Evolutionary conservation across 2,888 invertebrate genomes (phyloP).

Genomic region (Ypsolopha sequella): DNA sequence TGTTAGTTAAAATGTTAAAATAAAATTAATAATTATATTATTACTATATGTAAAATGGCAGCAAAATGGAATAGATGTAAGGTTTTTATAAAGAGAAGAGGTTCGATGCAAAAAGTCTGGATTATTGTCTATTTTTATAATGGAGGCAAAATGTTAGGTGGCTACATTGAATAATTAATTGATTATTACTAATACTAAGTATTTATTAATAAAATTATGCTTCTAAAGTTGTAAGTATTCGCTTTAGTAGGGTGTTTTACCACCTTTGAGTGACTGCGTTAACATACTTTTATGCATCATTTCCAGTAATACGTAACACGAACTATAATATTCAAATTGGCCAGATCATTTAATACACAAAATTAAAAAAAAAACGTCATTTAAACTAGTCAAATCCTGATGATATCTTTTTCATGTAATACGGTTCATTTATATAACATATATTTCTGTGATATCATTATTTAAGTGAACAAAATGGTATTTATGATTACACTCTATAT

Average conservation of each 20-base stretch:
- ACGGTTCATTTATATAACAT: background rate
- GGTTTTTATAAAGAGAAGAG: background rate
- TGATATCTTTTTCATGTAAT: background rate
- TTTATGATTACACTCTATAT: background rate
- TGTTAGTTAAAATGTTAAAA: too few species aligned
- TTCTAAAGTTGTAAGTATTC: too few species aligned
- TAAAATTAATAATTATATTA: constrained; percentile 3
- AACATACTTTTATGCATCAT: too few species aligned
- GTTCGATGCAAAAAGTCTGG: constrained; percentile 13
- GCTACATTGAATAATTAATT: constrained; percentile 28
- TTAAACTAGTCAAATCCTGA: too few species aligned
- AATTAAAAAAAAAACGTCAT: too few species aligned
- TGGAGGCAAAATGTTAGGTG: constrained; percentile 49
- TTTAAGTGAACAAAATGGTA: background rate
- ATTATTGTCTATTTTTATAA: constrained; percentile 56
- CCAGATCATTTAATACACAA: too few species aligned
- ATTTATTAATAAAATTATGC: too few species aligned
- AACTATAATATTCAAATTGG: too few species aligned
- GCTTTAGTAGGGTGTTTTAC: too few species aligned
- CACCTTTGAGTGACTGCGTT: too few species aligned
- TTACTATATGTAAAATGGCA: constrained; percentile 11
- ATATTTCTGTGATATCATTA: background rate
- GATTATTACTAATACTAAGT: too few species aligned
- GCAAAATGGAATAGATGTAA: constrained; percentile 4
- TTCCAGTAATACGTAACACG: too few species aligned